A percentile compares a stretch with the other conserved stretches of the same genome.
These are phyloP conservation scores for Liparis tanakae DNA, from an alignment of 2,797 vertebrate species.

Conservation along the genomic window DNA sequence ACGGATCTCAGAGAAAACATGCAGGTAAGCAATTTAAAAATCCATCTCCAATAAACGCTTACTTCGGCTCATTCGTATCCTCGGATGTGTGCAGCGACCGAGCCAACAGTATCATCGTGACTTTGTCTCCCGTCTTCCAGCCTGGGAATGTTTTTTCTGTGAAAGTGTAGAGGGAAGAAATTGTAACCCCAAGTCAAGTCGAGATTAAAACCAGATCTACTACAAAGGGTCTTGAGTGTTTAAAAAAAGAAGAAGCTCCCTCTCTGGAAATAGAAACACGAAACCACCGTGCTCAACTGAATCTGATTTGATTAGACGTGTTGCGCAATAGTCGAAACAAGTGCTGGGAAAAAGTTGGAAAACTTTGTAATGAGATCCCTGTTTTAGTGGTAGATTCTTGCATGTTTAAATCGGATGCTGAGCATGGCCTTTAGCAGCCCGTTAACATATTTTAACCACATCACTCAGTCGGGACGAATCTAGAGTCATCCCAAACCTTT, in stretches of 20 bases:
- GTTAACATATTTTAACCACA: neutral
- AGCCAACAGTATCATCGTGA: neutral
- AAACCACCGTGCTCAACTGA: conserved; percentile 47
- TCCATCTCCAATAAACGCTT: neutral
- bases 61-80: neutral
- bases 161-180: conserved; percentile 17
- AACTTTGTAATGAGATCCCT: conserved; percentile 10
- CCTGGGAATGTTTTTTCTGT: conserved; percentile 45
- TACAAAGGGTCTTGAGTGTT: conserved; percentile 37
- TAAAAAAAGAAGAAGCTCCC: conserved; percentile 21
- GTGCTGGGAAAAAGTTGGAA: conserved; percentile 21
- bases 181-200: conserved; percentile 34
- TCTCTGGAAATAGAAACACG: conserved; percentile 40
- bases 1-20: conserved; percentile 98
- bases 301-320: conserved; percentile 52
- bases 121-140: conserved; percentile 4
- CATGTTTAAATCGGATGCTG: neutral
- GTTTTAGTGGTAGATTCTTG: conserved; percentile 21
- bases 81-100: neutral
- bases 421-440: neutral
- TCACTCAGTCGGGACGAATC: neutral
- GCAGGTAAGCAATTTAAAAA: conserved; percentile 87
- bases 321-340: conserved; percentile 45
- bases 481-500: neutral
- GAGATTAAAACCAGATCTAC: conserved; percentile 49